Evolutionary conservation across 2,113 vertebrate species (phyloP).

Genomic region (Proteles cristata): DNA sequence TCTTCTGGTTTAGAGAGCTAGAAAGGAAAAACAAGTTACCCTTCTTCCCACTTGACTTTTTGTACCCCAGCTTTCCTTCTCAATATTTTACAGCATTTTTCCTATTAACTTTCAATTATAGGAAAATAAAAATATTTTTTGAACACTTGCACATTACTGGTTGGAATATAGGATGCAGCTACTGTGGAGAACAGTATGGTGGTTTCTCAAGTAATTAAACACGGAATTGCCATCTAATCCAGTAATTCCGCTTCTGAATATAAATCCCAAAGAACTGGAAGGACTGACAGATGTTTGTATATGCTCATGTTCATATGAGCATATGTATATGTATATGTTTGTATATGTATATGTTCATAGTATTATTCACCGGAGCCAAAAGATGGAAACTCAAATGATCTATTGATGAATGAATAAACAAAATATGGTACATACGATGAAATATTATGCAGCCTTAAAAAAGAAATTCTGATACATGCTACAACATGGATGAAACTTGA

Average conservation of each 20-base stretch:
- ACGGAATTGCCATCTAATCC: neutral
- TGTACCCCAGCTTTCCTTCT: slow-evolving; percentile 34
- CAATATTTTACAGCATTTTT: slow-evolving; percentile 29
- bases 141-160: neutral
- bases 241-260: neutral
- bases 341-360: neutral
- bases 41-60: neutral
- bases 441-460: slow-evolving; percentile 38
- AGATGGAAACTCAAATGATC: neutral
- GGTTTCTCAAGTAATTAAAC: slow-evolving; percentile 24
- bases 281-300: neutral
- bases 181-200: neutral
- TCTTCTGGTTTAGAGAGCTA: slow-evolving; percentile 31
- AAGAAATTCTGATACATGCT: neutral
- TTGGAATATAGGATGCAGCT: neutral
- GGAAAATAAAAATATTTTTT: slow-evolving; percentile 10
- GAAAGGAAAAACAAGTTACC: neutral
- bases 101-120: slow-evolving; percentile 41
- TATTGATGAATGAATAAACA: neutral
- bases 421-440: neutral
- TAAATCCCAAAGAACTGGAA: neutral
- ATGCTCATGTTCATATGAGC: too few species aligned
- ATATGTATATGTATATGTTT: too few species aligned
- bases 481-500: neutral
- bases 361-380: slow-evolving; percentile 21